Base-by-base conservation (phyloP, 2,113 vertebrate species). In the Scolopax mira region DNA sequence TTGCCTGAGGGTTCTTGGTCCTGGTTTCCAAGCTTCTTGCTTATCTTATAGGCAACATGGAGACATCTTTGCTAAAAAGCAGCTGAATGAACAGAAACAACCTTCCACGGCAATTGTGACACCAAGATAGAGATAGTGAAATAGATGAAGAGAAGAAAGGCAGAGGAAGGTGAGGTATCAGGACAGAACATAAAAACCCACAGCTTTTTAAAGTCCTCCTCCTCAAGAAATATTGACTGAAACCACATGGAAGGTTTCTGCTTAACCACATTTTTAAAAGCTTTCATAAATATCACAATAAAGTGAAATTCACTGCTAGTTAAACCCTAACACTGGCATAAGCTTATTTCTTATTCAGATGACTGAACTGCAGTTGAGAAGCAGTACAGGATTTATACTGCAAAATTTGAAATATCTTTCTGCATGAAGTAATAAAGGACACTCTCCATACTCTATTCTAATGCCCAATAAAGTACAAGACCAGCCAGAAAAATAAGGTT, bases 251-350 rank as follows among this genome's bases (percentile, higher is more conserved):
- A 97, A 96, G 65, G 61, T 84, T 97, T 97, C 95, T 24, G 54
- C 75, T 96, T 97, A 96, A 96, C 85, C 67, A 96, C 89, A 92
- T 96, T 95, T 97, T 96, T 46, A 95, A 97, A 97, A 93, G 71
- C 97, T 98, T 98, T 98, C 94, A 97, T 97, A 97, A 98, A 97
- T 97, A 97, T 88, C 23, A 48, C 93, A 97, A 91, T 97, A 97
- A 97, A 97, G 78, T 92, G 67, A 95, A 98, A 97, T 97, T 98
- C 95, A 95, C 95, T 98, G 93, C 96, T 95, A 95, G 94, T 97
- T 98, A 97, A 97, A 96, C 57, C 85, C 80, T 97, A 97, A 97
- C 78, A 95, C 72, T 3, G 24, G 67, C 75, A 87, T 73, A 81
- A 96, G 77, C 89, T 95, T 96, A 96, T 97, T 98, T 97, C 97